Percentiles rank a stretch among this genome's conserved stretches.
These are phyloP conservation scores for Drosophila ezoana DNA, from an alignment of 2,888 invertebrate species.

Conservation along the genomic window DNA sequence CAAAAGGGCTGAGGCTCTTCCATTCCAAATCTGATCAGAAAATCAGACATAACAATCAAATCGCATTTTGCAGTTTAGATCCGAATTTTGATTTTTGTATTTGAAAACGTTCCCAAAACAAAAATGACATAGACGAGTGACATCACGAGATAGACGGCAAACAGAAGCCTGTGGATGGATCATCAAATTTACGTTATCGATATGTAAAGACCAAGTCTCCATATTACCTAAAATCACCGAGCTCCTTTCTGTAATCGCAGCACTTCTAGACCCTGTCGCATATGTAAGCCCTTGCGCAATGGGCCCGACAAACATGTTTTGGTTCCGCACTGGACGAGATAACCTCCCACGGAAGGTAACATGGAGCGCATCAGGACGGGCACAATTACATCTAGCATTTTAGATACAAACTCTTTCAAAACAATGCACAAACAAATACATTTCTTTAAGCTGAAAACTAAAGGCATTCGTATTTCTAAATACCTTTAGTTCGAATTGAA, in stretches of 20 bases:
- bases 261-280: no score
- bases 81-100: not conserved
- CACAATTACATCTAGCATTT: constrained; percentile 1
- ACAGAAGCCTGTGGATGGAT: not conserved
- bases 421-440: not conserved
- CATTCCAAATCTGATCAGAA: no score
- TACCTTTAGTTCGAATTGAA: not conserved
- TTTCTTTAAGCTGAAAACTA: not conserved
- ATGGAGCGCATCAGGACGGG: not conserved
- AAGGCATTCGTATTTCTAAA: not conserved
- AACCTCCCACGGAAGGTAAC: not conserved
- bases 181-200: no score
- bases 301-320: not conserved
- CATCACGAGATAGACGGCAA: not conserved
- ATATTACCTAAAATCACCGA: no score
- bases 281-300: not conserved
- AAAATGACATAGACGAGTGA: no score
- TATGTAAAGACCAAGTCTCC: no score
- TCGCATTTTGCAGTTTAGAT: not conserved
- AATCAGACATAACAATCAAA: no score
- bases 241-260: not conserved
- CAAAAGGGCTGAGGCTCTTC: not conserved
- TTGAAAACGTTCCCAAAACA: not conserved
- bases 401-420: not conserved
- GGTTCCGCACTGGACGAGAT: not conserved